Evolutionary conservation across 2,888 invertebrate genomes (phyloP).

Genomic region (Pardosa pseudoannulata): DNA sequence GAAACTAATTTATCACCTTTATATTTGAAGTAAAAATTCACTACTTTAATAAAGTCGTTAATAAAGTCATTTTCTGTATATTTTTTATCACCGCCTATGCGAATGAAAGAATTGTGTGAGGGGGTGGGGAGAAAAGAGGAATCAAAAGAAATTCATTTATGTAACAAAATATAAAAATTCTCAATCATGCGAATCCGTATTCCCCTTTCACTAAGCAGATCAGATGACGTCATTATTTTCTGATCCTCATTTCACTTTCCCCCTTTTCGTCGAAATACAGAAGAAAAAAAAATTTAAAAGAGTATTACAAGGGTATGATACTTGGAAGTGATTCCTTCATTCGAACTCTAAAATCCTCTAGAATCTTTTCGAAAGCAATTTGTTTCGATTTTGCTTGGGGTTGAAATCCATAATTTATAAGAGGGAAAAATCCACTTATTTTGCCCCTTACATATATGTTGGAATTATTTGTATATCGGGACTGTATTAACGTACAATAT

Average conservation of each 20-base stretch:
- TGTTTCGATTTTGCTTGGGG: background rate
- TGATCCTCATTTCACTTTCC: constrained; percentile 15
- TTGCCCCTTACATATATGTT: background rate
- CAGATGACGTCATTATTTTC: constrained; percentile 61
- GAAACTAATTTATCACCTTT: too few species aligned
- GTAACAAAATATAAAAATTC: too few species aligned
- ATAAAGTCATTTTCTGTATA: too few species aligned
- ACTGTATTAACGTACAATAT: too few species aligned
- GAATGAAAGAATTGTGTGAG: too few species aligned
- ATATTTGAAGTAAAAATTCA: too few species aligned
- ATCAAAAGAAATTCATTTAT: too few species aligned
- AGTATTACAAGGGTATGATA: background rate
- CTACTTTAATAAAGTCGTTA: too few species aligned
- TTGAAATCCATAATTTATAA: constrained; percentile 1
- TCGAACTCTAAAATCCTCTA: background rate
- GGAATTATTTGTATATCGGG: too few species aligned
- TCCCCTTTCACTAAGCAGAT: constrained; percentile 56
- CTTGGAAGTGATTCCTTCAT: background rate
- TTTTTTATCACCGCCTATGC: too few species aligned
- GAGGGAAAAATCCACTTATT: background rate
- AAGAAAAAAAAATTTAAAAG: background rate
- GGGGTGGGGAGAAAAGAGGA: too few species aligned
- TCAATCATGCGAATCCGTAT: too few species aligned
- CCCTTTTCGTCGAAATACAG: background rate
- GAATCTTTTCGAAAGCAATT: background rate